Evolutionary conservation across 2,797 vertebrate species (phyloP), one percentile per base, ranked within the genome.

Genomic region (Uromys caudimaculatus): DNA sequence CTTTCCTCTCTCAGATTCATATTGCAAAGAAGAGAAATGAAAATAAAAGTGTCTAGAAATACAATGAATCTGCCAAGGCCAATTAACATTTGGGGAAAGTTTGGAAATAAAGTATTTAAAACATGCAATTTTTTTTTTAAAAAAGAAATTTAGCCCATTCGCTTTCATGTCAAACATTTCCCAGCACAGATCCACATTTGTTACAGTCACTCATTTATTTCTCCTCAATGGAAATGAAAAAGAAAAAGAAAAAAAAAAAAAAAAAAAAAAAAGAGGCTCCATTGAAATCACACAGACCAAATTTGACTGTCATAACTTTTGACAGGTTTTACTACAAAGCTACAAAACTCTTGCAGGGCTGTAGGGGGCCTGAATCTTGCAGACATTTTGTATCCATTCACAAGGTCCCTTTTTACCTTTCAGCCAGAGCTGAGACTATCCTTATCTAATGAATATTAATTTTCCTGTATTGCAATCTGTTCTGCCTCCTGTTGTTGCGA

Each of bases 391-490:
- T 52, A 75, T 75, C 41, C 67, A 79, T 27, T 21, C 76, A 94
- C 54, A 56, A 78, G 56, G 41, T 64, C 95, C 41, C 62, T 79
- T 41, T 10, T 67, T 94, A 90, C n/a, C 69, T 94, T 97, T 89
- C 4, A 2, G 52, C 41, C 52, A 67, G 89, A 88, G 60, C 67
- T 95, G 92, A 96, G 95, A 44, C 50, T 84, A 87, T 56, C 75
- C 41, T 79, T 78, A 95, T 38, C 44, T 89, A 91, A 94, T 91
- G 83, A 97, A 96, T 14, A 62, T 87, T 92, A 94, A 84, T 96
- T 76, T 93, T 97, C 88, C 75, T 96, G 29, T 83, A 97, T 97
- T 64, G 27, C 93, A 96, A 96, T 95, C 96, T 97, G 91, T 83
- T 97, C 38, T 44, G 35, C 82, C 94, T 97, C 69, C 93, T 95